phyloP scores from a whole-genome alignment of 2,797 vertebrate genomes.

The Liparis tanakae region DNA sequence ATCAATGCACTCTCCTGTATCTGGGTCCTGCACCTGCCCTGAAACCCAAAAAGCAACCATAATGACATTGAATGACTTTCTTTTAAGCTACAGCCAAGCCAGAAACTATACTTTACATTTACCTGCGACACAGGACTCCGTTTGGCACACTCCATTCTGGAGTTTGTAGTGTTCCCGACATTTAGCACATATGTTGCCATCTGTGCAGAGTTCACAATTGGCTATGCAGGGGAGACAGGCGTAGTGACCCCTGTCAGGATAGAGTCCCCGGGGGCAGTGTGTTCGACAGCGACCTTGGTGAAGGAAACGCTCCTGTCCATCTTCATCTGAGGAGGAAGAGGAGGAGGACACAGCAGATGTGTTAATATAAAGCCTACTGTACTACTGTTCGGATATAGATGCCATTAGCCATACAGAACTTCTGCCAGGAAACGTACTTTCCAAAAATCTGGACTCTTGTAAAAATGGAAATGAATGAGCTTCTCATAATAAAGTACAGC shows the following conservation, averaged over 20 bases:
- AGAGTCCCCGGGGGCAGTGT: conserved; percentile 84
- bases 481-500: conserved; percentile 30
- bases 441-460: conserved; percentile 18
- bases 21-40: conserved; percentile 86
- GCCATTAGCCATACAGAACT: conserved; percentile 25
- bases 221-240: conserved; percentile 82
- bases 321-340: conserved; percentile 76
- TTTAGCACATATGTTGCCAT: conserved; percentile 84
- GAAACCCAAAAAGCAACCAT: conserved; percentile 44
- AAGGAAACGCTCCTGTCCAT: conserved; percentile 84
- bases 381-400: conserved; percentile 28
- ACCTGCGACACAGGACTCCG: conserved; percentile 78
- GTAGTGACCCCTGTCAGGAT: conserved; percentile 81
- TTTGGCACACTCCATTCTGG: conserved; percentile 81
- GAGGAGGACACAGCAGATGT: conserved; percentile 35
- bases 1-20: conserved; percentile 84
- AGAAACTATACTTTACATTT: conserved; percentile 43
- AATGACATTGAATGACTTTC: conserved; percentile 4
- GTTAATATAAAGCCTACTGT: conserved; percentile 34
- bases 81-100: not conserved
- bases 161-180: conserved; percentile 84
- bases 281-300: conserved; percentile 84
- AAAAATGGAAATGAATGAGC: conserved; percentile 41
- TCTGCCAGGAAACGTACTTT: conserved; percentile 13
- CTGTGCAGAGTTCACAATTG: conserved; percentile 87